phyloP scores from a whole-genome alignment of 1,140 invertebrate genomes.

The Tribolium castaneum region DNA sequence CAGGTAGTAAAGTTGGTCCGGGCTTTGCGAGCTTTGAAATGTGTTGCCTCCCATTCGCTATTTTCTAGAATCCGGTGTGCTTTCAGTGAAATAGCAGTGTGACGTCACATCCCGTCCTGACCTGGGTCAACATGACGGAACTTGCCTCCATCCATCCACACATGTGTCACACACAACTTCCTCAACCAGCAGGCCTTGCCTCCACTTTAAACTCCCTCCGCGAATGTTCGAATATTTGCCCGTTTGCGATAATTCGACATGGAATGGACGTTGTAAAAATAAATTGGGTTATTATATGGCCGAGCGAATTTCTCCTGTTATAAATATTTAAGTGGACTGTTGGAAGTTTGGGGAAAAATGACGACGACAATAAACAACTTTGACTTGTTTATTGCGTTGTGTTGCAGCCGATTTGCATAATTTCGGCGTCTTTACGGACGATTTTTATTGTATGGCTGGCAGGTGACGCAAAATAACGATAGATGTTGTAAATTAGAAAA shows the following conservation, averaged over 20 bases:
- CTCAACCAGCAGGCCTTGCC: background rate
- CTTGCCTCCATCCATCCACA: slow-evolving; percentile 19
- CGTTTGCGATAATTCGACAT: background rate
- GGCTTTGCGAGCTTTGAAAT: slow-evolving; percentile 1
- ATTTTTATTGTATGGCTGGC: slow-evolving; percentile 21
- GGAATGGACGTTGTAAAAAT: slow-evolving; percentile 12
- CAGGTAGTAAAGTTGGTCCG: background rate
- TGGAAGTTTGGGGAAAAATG: background rate
- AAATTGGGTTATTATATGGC: slow-evolving; percentile 28
- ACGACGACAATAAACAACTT: slow-evolving; percentile 30
- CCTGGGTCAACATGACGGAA: slow-evolving; percentile 36
- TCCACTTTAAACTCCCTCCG: slow-evolving; percentile 13
- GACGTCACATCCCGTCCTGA: slow-evolving; percentile 42
- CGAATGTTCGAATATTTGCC: too few relatives aligned
- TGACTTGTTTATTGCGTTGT: slow-evolving; percentile 16
- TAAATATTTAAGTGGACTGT: slow-evolving; percentile 23
- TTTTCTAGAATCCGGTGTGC: slow-evolving; percentile 18
- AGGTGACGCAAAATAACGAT: slow-evolving; percentile 23
- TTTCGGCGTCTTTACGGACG: slow-evolving; percentile 19
- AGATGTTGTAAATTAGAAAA: slow-evolving; percentile 33
- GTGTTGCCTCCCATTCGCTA: background rate
- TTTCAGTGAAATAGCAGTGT: slow-evolving; percentile 24
- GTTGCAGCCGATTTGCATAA: slow-evolving; percentile 23
- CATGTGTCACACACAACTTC: slow-evolving; percentile 17
- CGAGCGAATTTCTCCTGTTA: slow-evolving; percentile 7